Conservation (phyloP, 2,888 invertebrate species). For the Eupithecia insigniata region DNA sequence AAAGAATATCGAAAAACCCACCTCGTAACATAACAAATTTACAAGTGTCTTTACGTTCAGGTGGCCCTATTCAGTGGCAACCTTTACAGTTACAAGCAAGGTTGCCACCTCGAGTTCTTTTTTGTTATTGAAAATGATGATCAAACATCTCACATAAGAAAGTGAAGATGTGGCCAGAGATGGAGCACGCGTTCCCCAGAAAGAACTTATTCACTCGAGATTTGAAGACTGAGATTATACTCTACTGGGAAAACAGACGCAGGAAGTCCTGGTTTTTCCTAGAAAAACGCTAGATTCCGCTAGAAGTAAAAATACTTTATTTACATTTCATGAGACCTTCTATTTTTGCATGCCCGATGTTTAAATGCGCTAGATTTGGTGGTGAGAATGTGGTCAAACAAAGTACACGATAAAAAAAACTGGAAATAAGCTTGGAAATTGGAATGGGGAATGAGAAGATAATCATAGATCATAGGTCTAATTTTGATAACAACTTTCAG, state of each 20-base stretch:
- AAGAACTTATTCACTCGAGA: no score
- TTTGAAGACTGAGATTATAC: no score
- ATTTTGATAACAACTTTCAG: neutral
- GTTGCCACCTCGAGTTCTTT: neutral
- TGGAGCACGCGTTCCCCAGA: no score
- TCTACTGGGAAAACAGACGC: no score
- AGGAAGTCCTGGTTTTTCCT: neutral
- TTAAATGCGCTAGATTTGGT: neutral
- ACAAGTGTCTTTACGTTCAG: constrained; percentile 9
- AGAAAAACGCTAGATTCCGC: neutral
- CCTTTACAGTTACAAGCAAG: constrained; percentile 26
- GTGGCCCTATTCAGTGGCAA: constrained; percentile 23
- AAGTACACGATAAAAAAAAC: neutral
- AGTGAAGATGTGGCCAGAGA: no score
- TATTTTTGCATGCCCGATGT: neutral
- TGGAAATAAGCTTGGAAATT: neutral
- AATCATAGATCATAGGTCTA: neutral
- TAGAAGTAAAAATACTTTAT: neutral
- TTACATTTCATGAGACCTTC: neutral
- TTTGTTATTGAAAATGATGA: no score
- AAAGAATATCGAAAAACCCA: constrained; percentile 12
- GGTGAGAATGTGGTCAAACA: neutral
- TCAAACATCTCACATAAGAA: no score
- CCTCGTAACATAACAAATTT: constrained; percentile 8
- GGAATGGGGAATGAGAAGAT: neutral